Percentiles rank a stretch among this genome's conserved stretches.
Conservation (phyloP, 2,113 vertebrate genomes). For the Spheniscus mendiculus region DNA sequence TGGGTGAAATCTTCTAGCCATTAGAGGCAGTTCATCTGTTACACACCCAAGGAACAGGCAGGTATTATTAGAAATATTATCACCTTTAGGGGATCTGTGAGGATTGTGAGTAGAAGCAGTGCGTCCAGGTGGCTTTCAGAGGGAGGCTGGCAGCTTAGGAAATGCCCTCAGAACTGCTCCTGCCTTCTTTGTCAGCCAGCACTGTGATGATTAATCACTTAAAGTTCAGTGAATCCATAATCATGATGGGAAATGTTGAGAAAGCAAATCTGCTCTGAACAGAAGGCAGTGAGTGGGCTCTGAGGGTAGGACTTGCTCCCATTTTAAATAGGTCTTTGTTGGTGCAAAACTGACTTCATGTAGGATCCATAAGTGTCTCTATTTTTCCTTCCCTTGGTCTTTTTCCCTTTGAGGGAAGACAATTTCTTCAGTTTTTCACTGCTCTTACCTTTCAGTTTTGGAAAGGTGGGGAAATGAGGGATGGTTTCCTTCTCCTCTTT, state of each 20-base stretch:
- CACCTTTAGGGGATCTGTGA: background rate
- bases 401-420: background rate
- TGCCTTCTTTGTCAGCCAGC: background rate
- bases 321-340: background rate
- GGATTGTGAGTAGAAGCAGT: background rate
- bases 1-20: background rate
- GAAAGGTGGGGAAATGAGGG: background rate
- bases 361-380: background rate
- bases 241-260: background rate
- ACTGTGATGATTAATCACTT: background rate
- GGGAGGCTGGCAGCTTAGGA: background rate
- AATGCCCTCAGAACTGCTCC: fast-evolving
- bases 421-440: background rate
- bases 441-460: background rate
- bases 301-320: background rate
- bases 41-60: background rate
- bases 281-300: background rate
- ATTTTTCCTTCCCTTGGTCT: background rate
- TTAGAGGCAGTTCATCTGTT: background rate
- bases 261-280: background rate
- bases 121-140: background rate
- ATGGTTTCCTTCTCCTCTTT: background rate
- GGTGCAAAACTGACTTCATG: background rate
- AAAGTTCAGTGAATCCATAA: background rate
- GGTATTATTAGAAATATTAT: background rate